A percentile compares a stretch with the other conserved stretches of the same genome.
Conservation (phyloP, 2,888 invertebrate species). For the Lasioglossum oenotherae region DNA sequence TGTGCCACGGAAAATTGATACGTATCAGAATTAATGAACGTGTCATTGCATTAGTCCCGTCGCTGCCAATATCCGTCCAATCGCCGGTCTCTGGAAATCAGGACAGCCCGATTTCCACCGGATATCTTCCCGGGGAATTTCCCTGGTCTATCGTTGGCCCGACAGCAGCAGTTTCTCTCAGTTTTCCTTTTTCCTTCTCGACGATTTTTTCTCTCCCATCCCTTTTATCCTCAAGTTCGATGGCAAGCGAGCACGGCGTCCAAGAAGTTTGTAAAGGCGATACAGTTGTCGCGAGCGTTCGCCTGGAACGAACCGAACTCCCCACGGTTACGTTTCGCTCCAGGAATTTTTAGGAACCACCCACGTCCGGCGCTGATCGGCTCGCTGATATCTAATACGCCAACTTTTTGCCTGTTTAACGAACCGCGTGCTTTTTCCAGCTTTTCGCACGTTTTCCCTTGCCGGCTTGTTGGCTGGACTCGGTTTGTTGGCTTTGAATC, state of each 20-base stretch:
- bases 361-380: neutral
- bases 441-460: neutral
- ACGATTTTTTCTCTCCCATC: neutral
- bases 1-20: neutral
- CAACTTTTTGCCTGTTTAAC: neutral
- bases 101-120: conserved; percentile 1
- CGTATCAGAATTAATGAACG: conserved; percentile 12
- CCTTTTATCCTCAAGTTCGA: conserved; percentile 10
- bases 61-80: conserved; percentile 52
- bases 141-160: conserved; percentile 6
- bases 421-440: neutral
- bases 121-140: conserved; percentile 29
- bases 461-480: neutral
- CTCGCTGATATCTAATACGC: neutral
- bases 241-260: neutral
- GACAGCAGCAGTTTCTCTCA: neutral
- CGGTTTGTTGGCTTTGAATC: neutral
- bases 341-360: conserved; percentile 12
- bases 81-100: conserved; percentile 17
- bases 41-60: conserved; percentile 16
- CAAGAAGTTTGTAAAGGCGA: conserved; percentile 8
- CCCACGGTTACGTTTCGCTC: conserved; percentile 5
- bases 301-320: conserved; percentile 17
- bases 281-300: conserved; percentile 21
- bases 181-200: neutral